phyloP scores from a whole-genome alignment of 2,113 vertebrate genomes.

The Taxidea taxus region DNA sequence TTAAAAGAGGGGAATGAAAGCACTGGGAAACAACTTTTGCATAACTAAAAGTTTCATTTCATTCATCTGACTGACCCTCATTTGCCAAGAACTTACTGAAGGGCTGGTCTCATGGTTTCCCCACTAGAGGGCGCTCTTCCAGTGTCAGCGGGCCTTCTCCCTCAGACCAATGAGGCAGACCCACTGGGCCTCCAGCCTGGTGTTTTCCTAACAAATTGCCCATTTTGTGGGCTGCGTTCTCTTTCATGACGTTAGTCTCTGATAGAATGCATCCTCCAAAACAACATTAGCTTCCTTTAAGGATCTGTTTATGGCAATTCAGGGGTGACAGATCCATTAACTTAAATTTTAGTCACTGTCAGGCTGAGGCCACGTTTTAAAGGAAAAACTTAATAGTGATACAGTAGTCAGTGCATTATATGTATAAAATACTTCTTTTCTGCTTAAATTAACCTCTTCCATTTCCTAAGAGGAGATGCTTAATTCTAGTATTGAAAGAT shows the following conservation, averaged over 20 bases:
- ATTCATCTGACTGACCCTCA: neutral
- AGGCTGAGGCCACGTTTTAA: neutral
- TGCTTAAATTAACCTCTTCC: constrained; percentile 15
- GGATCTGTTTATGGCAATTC: neutral
- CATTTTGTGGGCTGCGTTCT: neutral
- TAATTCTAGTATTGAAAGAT: neutral
- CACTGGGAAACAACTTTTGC: neutral
- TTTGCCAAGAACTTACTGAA: neutral
- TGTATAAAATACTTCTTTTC: neutral
- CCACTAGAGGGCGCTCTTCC: neutral
- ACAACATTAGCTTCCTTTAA: neutral
- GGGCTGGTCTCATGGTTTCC: neutral
- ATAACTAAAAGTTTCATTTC: neutral
- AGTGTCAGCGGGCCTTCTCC: neutral
- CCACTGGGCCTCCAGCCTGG: neutral
- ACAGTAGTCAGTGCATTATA: neutral
- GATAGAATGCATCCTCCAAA: neutral
- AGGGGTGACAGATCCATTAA: neutral
- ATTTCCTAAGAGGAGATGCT: neutral
- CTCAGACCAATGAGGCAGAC: neutral
- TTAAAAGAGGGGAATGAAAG: neutral
- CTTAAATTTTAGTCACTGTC: neutral
- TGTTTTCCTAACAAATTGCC: neutral
- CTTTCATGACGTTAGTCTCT: neutral
- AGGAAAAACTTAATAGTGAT: neutral